Evolutionary conservation across 2,113 vertebrate species (phyloP), one percentile per base, ranked within the genome.

Genomic region (Phyllostomus discolor): DNA sequence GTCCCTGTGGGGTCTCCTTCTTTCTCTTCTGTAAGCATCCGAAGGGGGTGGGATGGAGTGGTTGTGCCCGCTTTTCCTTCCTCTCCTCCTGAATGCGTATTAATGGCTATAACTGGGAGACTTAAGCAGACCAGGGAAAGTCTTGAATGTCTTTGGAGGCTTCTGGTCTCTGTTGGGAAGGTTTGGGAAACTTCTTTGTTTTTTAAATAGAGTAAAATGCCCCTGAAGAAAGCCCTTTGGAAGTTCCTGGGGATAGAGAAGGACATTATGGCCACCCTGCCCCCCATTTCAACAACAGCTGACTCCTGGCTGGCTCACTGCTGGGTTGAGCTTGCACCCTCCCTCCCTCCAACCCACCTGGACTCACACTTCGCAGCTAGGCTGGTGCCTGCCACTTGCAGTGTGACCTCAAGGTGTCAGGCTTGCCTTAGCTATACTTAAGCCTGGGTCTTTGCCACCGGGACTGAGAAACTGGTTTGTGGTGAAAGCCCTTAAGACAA

Each of bases 401-500:
- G 54, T 33, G 7, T 7, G 11, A 38, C 98, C 98, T 1, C 97
- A 97, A 98, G 98, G 95, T 98, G 98, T 97, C 98, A 98, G 97
- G 70, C 96, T 95, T 28, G 66, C 80, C 91, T 96, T 28, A 7
- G 48, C 8, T 92, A 38, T 82, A 72, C 35, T 88, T 75, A 79
- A 50, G n/a, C 15, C 19, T 0, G 57, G 5, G 10, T 7, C 72
- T 26, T 19, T 4, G 35, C 7, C 0, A 0, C 41, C 22, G 28
- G 26, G 28, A 31, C 38, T 41, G 50, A 52, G 76, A 35, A 17
- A n/a, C 72, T 83, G 48, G 35, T 72, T 79, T 87, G 33, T 16
- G 26, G 35, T 6, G 20, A 41, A 67, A 83, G 54, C 35, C 5
- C 28, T 54, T 16, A 26, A 10, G 79, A 76, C 54, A 50, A 31